Conservation (phyloP, 2,888 invertebrate species). For the Lacanobia wlatinum region DNA sequence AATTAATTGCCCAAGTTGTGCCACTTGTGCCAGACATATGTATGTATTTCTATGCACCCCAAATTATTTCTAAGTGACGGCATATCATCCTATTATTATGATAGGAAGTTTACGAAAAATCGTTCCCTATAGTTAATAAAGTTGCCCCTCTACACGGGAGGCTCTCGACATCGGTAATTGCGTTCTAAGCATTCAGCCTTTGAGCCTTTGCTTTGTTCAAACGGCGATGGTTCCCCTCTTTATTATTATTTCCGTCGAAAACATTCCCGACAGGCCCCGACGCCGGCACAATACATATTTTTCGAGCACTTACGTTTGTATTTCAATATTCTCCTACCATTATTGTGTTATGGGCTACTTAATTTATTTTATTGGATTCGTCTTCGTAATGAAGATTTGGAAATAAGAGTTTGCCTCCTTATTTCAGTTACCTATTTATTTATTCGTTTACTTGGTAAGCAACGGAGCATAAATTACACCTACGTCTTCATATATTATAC, state of each 20-base stretch:
- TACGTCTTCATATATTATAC: neutral
- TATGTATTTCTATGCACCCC: too few relatives aligned
- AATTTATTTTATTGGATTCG: slow-evolving; percentile 37
- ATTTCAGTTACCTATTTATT: slow-evolving; percentile 6
- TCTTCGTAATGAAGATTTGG: slow-evolving; percentile 17
- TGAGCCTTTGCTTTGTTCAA: slow-evolving; percentile 81
- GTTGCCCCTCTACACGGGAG: slow-evolving; percentile 60
- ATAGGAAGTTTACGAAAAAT: slow-evolving; percentile 21
- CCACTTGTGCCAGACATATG: too few relatives aligned
- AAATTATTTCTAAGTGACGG: too few relatives aligned
- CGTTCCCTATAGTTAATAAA: slow-evolving; percentile 66
- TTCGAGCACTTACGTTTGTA: slow-evolving; percentile 68
- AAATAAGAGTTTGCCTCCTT: neutral
- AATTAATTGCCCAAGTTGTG: too few relatives aligned
- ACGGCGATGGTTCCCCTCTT: slow-evolving; percentile 72
- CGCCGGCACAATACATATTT: slow-evolving; percentile 73
- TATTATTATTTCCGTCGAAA: slow-evolving; percentile 81
- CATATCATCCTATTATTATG: slow-evolving; percentile 2
- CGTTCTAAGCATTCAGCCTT: slow-evolving; percentile 78
- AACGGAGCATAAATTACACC: too few relatives aligned
- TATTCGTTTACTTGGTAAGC: neutral
- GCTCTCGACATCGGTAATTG: slow-evolving; percentile 78
- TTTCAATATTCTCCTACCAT: slow-evolving; percentile 71
- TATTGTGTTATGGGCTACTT: slow-evolving; percentile 48
- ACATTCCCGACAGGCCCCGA: slow-evolving; percentile 71